Evolutionary conservation across 1,140 invertebrate genomes (phyloP), one percentile per base, ranked within the genome.

Genomic region (Caenorhabditis brenneri): DNA sequence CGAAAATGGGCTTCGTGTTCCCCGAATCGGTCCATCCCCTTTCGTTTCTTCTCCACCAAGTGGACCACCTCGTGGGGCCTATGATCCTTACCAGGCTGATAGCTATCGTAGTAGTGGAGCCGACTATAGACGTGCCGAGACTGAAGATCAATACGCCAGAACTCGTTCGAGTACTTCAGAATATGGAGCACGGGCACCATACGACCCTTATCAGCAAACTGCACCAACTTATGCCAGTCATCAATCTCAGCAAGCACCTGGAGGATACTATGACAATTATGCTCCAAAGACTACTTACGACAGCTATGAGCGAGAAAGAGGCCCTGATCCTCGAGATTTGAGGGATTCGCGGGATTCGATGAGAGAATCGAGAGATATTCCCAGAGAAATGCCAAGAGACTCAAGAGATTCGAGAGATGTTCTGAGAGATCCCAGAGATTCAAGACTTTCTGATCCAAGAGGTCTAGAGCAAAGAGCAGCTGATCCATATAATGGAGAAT

Each of bases 71-170:
- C 31, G 55, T 27, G 55, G 46, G n/a, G 53, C 49, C 0, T 51
- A 81, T 42, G 81, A 82, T 69, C 81, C 81, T 9, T 82, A 82
- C n/a, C 39, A 27, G 49, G 22, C 33, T n/a, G 81, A 82, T 49
- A 22, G 33, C 6, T 82, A 82, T 22, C 33, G 27, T 24, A 29
- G 42, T 46, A 24, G 12, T 39, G 16, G 31, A 39, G 24, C 4
- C 9, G 24, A 39, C 6, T 36, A 82, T 74, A 19, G 33, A 27
- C 51, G 51, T 39, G 2, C 46, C 9, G 36, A 55, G n/a, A 29
- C 48, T n/a, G 80, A 81, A 46, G 80, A 81, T 27, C 60, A 58
- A 27, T 82, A 82, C 29, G 81, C n/a, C 1, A 42, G 65, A 24
- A 7, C 65, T 22, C 16, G 36, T 19, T 12, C 29, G 16, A n/a